Evolutionary conservation across 2,113 vertebrate species (phyloP).

Genomic region (Delphinapterus leucas): DNA sequence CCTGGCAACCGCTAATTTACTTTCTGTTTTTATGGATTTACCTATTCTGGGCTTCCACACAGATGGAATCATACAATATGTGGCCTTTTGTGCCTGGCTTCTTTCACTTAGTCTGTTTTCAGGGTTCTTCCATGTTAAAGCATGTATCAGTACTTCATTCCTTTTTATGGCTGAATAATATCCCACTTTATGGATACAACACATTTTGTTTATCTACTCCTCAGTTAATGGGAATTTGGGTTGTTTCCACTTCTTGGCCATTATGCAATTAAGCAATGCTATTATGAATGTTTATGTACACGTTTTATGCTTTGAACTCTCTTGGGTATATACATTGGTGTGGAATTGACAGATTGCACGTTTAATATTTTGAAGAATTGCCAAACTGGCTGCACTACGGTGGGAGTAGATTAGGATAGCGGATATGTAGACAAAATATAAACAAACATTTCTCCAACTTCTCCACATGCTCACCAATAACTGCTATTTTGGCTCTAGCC

Average conservation of each 20-base stretch:
- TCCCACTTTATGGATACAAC: not conserved
- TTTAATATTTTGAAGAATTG: not conserved
- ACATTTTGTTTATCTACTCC: not conserved
- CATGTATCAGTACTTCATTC: not conserved
- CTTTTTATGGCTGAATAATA: not conserved
- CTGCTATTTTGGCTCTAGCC: not conserved
- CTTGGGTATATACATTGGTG: not conserved
- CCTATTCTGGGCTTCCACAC: not conserved
- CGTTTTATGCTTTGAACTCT: not conserved
- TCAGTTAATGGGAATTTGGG: not conserved
- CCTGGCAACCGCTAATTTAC: not conserved
- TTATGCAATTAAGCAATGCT: not conserved
- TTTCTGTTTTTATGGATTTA: not conserved
- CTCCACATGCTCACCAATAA: not conserved
- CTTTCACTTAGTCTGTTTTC: not conserved
- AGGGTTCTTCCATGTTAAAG: not conserved
- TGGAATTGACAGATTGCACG: not conserved
- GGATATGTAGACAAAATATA: not conserved
- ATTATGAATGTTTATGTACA: not conserved
- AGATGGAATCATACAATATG: not conserved
- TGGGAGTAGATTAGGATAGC: not conserved
- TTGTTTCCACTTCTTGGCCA: not conserved
- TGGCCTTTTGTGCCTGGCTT: not conserved
- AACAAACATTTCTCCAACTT: not conserved
- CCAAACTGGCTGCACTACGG: not conserved